Base-by-base conservation (phyloP, 2,113 vertebrate genomes). In the Salvelinus namaycush region DNA sequence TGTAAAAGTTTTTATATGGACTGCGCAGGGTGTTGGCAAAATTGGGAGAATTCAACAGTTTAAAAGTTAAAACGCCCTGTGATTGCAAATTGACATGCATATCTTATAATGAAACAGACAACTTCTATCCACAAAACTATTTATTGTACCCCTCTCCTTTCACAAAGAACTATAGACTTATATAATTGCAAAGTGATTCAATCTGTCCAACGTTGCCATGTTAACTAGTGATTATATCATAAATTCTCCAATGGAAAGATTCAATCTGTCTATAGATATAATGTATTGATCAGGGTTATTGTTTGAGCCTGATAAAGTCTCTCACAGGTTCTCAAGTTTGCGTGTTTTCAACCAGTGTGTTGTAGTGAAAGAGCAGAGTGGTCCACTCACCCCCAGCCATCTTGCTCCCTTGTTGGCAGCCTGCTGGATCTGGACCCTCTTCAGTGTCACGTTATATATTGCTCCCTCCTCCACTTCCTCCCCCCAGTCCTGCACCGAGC, bases 391-490 rank as follows among this genome's bases (percentile, higher is more conserved):
- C 92, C 94, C 94, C 29, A 94, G 88, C 94, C 94, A 94, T 88
- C 94, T 86, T 0, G 93, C 97, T 87, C 97, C 97, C 94, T 99
- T 99, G 93, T 96, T 98, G 88, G 97, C 96, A 11, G 96, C 96
- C 89, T 99, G 97, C 81, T 97, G 95, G 80, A 98, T 97, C 92
- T 98, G 96, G 85, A 98, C 95, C 91, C 94, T 95, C 86, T 97
- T 97, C 76, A 99, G 95, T 75, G 95, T 97, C 91, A 99, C 97
- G 73, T 96, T 95, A 94, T 97, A 99, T 88, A 99, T 89, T 78
- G 97, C 97, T 81, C 97, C 97, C 82, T 99, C 97, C 93, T 98
- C 97, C 16, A 96, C 94, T 91, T 99, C 97, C 94, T 99, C 96
- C 85, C 97, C 97, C 95, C 95, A 94, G 80, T 98, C 96, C 93